Evolutionary conservation across 1,140 invertebrate species (phyloP).

Genomic region (Microvelia longipes): DNA sequence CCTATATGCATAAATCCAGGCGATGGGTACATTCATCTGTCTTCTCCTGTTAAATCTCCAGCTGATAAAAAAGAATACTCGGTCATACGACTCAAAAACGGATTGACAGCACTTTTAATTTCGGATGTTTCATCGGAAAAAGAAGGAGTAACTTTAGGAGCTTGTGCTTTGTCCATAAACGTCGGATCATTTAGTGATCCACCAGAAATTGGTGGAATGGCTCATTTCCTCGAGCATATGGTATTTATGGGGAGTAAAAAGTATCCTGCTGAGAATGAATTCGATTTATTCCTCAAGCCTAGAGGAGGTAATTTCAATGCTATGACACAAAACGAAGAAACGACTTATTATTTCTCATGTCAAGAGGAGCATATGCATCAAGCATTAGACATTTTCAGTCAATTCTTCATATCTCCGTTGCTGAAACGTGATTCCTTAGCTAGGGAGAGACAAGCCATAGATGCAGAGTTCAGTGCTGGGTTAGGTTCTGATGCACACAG

Average conservation of each 20-base stretch:
- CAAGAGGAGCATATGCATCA: conserved; percentile 56
- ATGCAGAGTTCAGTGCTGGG: too few species aligned
- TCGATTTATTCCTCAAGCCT: conserved; percentile 33
- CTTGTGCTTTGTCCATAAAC: conserved; percentile 49
- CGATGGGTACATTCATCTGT: too few species aligned
- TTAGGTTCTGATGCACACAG: too few species aligned
- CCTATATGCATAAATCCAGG: too few species aligned
- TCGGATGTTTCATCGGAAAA: conserved; percentile 13
- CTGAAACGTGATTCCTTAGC: conserved; percentile 75
- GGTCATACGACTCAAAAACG: conserved; percentile 14
- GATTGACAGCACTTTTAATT: conserved; percentile 14
- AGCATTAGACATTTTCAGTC: conserved; percentile 70
- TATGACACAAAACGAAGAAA: conserved; percentile 57
- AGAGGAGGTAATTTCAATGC: conserved; percentile 38
- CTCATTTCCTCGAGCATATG: conserved; percentile 93
- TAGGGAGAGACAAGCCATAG: too few species aligned
- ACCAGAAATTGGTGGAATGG: conserved; percentile 61
- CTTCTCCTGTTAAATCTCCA: conserved; percentile 9
- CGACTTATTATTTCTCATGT: conserved; percentile 75
- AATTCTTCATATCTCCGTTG: conserved; percentile 76
- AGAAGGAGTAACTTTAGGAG: conserved; percentile 36
- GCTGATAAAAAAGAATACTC: conserved; percentile 16
- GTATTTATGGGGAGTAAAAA: conserved; percentile 57
- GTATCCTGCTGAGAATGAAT: conserved; percentile 38
- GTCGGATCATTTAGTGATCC: conserved; percentile 43